Percentiles rank a stretch among this genome's conserved stretches.
phyloP scores from a whole-genome alignment of 1,140 invertebrate genomes.

The Cryptotermes secundus region DNA sequence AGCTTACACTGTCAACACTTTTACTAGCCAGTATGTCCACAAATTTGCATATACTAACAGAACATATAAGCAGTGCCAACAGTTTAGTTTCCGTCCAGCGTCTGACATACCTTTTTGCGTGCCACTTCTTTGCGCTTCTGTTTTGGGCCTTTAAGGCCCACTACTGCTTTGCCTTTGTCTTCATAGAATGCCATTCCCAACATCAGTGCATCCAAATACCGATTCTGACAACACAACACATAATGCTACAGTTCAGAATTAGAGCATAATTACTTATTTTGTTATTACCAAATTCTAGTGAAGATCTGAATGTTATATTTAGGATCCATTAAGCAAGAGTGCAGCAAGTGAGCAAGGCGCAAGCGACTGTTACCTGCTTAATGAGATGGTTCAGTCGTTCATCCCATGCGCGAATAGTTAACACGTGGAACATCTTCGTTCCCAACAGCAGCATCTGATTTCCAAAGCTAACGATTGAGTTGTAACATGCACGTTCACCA shows the following conservation, averaged over 20 bases:
- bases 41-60: no score
- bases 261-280: neutral
- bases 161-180: conserved; percentile 66
- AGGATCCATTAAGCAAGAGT: no score
- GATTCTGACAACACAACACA: conserved; percentile 52
- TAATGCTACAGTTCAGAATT: neutral
- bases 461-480: conserved; percentile 79
- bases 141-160: conserved; percentile 58
- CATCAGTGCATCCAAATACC: conserved; percentile 62
- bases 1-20: no score
- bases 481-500: conserved; percentile 86
- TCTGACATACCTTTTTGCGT: conserved; percentile 55
- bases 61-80: no score
- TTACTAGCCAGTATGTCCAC: no score
- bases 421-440: conserved; percentile 74
- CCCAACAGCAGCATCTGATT: conserved; percentile 84
- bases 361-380: conserved; percentile 53
- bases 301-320: no score
- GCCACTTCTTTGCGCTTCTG: conserved; percentile 59
- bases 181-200: conserved; percentile 68
- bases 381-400: conserved; percentile 72
- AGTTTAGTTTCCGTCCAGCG: no score
- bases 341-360: no score
- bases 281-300: no score
- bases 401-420: conserved; percentile 80